Evolutionary conservation across 1,140 invertebrate genomes (phyloP).

Genomic region (Drosophila leontia): DNA sequence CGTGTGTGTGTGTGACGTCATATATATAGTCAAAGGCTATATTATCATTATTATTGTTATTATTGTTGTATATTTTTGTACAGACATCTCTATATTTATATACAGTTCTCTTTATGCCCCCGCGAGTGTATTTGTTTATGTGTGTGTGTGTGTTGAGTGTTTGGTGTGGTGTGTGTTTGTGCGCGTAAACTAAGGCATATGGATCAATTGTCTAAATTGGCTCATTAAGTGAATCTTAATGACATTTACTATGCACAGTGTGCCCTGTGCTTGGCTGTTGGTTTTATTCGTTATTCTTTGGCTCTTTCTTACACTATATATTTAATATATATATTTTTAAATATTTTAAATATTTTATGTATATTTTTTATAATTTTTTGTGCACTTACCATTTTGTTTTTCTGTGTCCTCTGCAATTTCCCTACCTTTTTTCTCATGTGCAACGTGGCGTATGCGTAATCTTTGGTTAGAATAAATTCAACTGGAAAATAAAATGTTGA

Average conservation of each 20-base stretch:
- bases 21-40: conserved; percentile 5
- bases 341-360: neutral
- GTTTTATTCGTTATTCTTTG: conserved; percentile 17
- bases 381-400: neutral
- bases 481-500: too few species aligned
- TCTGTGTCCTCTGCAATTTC: too few species aligned
- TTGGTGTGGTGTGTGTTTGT: conserved; percentile 32
- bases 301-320: conserved; percentile 6
- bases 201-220: conserved; percentile 82
- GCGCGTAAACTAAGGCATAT: conserved; percentile 80
- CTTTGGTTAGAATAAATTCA: neutral
- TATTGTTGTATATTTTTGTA: conserved; percentile 8
- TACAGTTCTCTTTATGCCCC: conserved; percentile 9
- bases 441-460: conserved; percentile 68
- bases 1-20: conserved; percentile 50
- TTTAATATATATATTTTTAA: too few species aligned
- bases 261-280: conserved; percentile 15
- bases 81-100: conserved; percentile 32
- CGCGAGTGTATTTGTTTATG: conserved; percentile 15
- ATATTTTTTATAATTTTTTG: conserved; percentile 22
- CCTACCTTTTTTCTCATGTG: neutral
- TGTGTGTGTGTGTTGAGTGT: conserved; percentile 16
- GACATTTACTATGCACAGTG: conserved; percentile 79
- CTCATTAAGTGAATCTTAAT: conserved; percentile 83
- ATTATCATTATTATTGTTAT: neutral